Base-by-base conservation (phyloP, 1,140 invertebrate species). In the Antheraea mylitta region DNA sequence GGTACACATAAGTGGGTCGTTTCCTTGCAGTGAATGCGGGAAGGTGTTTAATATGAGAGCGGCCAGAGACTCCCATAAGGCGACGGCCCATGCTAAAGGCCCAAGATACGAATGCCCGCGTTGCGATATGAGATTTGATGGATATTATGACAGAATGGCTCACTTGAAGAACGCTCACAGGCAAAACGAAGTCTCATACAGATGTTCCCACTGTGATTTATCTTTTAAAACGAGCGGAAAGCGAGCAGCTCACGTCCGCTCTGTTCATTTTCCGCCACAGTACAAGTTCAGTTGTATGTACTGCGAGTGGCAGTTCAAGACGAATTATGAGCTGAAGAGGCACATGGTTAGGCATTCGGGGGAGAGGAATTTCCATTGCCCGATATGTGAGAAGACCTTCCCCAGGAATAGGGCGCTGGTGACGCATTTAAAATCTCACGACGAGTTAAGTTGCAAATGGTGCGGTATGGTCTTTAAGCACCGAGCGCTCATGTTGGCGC, bases 211-310 rank as follows among this genome's bases (percentile, higher is more conserved):
- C 62, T 92, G 90, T 68, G 82, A 89, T 0, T 62, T 85, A 58
- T 78, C 82, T 0, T 92, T 92, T 64, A 90, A 88, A 60, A 90
- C 88, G 0, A 90, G 87, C 18, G 88, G 85, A 0, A 90, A 89
- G 72, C 77, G 90, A 13, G 80, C 88, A 0, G 78, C 78, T 0
- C 88, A 91, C 64, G 81, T 92, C 0, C 67, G 77, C 10, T 72
- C 79, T 0, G 79, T 85, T 0, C 88, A 92, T 73, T 86, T 90
- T 58, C 87, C 86, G 0, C 77, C 78, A 0, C 80, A 84, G 66
- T 73, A 80, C 7, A 80, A 76, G 16, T 86, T 83, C 65, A 64
- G 68, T 3, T 92, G 90, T 65, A 74, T 72, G 0, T 81, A 72
- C 45, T 92, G 90, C 66, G 82, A 88, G 66, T 85, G 83, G 86